A percentile compares a stretch with the other conserved stretches of the same genome.
These are phyloP conservation scores for Cryptoblepharus egeriae DNA, from an alignment of 2,797 vertebrate genomes.

Conservation along the genomic window DNA sequence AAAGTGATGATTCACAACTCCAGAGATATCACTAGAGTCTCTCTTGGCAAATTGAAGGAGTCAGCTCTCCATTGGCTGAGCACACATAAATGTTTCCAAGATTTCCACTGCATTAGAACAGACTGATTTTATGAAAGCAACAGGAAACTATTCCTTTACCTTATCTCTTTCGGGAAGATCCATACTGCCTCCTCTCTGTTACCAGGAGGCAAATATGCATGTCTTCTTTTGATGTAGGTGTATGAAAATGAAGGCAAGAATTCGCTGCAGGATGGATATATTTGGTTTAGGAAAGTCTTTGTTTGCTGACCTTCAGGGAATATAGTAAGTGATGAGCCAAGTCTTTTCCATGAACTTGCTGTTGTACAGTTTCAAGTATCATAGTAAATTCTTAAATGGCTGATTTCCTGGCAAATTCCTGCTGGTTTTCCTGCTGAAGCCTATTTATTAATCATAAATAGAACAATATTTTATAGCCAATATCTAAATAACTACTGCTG, in stretches of 20 bases:
- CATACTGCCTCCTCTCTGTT: background rate
- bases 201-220: background rate
- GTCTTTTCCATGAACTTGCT: background rate
- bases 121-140: background rate
- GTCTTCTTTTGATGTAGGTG: background rate
- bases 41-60: background rate
- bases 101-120: background rate
- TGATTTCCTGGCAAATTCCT: background rate
- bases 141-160: background rate
- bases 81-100: background rate
- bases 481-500: background rate
- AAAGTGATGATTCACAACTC: background rate
- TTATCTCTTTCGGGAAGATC: background rate
- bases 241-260: background rate
- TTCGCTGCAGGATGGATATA: slow-evolving; percentile 18
- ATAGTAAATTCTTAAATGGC: background rate
- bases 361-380: background rate
- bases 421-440: background rate
- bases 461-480: background rate
- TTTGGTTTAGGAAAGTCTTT: background rate
- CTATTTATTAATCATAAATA: background rate
- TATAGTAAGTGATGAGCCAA: slow-evolving; percentile 12
- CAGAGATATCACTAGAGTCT: background rate
- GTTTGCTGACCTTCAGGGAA: background rate
- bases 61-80: background rate